Conservation (phyloP, 2,888 invertebrate genomes). For the Drosophila tanythrix region DNA sequence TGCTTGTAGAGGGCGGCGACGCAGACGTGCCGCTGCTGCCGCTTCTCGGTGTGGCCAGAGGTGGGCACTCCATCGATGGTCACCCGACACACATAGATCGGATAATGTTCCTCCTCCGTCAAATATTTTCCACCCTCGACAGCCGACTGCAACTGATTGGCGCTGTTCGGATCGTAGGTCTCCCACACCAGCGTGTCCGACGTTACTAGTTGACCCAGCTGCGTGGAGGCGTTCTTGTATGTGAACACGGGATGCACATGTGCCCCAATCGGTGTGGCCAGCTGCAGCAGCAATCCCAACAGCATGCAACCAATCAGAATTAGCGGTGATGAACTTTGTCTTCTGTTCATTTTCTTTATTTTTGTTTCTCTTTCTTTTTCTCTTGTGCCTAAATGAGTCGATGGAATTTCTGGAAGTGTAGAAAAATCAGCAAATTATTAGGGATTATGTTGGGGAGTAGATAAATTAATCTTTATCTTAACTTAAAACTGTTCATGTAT, state of each 20-base stretch:
- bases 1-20: conserved; percentile 88
- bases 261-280: conserved; percentile 54
- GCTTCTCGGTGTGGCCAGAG: conserved; percentile 87
- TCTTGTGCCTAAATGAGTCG: conserved; percentile 42
- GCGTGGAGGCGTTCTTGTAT: conserved; percentile 81
- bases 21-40: conserved; percentile 87
- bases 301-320: conserved; percentile 31
- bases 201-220: conserved; percentile 89
- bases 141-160: conserved; percentile 87
- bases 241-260: conserved; percentile 80
- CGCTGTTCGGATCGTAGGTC: conserved; percentile 85
- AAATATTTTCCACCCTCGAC: conserved; percentile 88
- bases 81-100: conserved; percentile 91
- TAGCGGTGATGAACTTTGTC: conserved; percentile 44
- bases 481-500: neutral
- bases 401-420: conserved; percentile 39
- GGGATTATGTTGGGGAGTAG: neutral
- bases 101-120: conserved; percentile 83
- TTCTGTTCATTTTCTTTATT: conserved; percentile 11
- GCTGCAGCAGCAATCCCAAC: conserved; percentile 45
- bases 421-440: neutral
- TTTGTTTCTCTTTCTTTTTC: conserved; percentile 34
- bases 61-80: conserved; percentile 90
- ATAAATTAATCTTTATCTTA: neutral
- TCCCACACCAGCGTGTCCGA: conserved; percentile 93